A percentile compares a stretch with the other conserved stretches of the same genome.
These are phyloP conservation scores for Otolemur crassicaudatus DNA, from an alignment of 2,797 vertebrate species.

Conservation along the genomic window DNA sequence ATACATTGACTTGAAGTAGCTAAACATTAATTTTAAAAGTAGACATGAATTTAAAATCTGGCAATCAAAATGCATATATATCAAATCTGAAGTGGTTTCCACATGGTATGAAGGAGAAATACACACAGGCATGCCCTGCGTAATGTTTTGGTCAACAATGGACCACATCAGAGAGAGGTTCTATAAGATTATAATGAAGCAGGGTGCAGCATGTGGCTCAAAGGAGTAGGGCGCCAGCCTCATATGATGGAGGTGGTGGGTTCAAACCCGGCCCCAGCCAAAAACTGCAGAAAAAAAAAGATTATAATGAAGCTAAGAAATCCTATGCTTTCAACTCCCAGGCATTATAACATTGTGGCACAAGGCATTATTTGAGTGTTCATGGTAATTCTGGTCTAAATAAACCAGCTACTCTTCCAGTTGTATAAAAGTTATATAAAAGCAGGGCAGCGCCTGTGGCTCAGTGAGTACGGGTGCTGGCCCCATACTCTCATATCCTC, in stretches of 20 bases:
- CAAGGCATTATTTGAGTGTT: not conserved
- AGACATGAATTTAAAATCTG: not conserved
- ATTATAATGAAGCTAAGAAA: not conserved
- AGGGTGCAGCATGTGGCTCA: too few species aligned
- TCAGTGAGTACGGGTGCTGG: too few species aligned
- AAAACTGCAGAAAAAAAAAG: not conserved
- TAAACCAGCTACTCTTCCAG: not conserved
- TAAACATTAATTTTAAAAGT: slow-evolving; percentile 5
- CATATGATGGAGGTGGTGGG: too few species aligned
- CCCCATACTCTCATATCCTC: too few species aligned
- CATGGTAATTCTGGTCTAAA: not conserved
- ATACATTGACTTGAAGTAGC: not conserved
- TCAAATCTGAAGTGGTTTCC: not conserved
- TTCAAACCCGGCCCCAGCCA: too few species aligned
- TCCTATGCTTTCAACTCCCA: not conserved
- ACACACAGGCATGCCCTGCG: not conserved
- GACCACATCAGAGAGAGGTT: not conserved
- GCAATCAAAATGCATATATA: not conserved
- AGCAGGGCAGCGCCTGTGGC: too few species aligned
- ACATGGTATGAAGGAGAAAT: not conserved
- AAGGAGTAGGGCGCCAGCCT: too few species aligned
- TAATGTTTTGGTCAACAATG: not conserved
- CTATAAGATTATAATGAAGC: not conserved
- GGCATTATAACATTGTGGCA: too few species aligned
- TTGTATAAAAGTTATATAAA: not conserved